Base-by-base conservation (phyloP, 2,797 vertebrate species). In the Sebastes paucispinis region DNA sequence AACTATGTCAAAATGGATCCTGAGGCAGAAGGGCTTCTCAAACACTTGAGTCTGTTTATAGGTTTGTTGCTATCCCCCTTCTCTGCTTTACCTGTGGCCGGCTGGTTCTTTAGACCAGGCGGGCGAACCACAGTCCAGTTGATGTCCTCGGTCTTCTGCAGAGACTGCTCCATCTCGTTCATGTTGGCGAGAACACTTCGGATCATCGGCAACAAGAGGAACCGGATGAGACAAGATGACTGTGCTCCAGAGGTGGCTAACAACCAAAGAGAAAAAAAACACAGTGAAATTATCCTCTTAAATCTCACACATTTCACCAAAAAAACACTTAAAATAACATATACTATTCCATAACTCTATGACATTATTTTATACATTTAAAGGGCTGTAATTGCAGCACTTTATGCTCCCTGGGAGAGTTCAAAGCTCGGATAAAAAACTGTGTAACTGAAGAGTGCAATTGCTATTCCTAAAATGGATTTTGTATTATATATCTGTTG, bases 81-180 rank as follows among this genome's bases (percentile, higher is more conserved):
- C 9, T 69, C 31, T 75, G 50, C 25, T 43, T 57, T 81, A 96
- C 96, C 96, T 92, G 96, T 91, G 52, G 91, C 91, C 2, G 95
- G 84, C 72, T 79, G 87, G 87, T 95, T 96, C 79, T 90, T 93
- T 9, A 97, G 95, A 11, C 95, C 96, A 0, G 96, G 94, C 0
- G 95, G 96, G 11, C 96, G 93, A 13, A 96, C 95, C 29, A 96
- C 94, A 2, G 96, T 97, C 96, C 96, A 97, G 88, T 90, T 91
- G 72, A 96, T 88, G 89, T 96, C 95, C 4, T 92, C 77, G 0
- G 85, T 92, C 68, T 92, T 87, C 70, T 90, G 78, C 58, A 97
- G 87, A 73, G 89, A 87, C 69, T 88, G 72, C 89, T 97, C 96
- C 96, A 97, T 97, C 84, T 96, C 94, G 22, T 93, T 81, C 96